Percentiles rank a stretch among this genome's conserved stretches.
Conservation (phyloP, 2,797 vertebrate species). For the Takifugu ocellatus region DNA sequence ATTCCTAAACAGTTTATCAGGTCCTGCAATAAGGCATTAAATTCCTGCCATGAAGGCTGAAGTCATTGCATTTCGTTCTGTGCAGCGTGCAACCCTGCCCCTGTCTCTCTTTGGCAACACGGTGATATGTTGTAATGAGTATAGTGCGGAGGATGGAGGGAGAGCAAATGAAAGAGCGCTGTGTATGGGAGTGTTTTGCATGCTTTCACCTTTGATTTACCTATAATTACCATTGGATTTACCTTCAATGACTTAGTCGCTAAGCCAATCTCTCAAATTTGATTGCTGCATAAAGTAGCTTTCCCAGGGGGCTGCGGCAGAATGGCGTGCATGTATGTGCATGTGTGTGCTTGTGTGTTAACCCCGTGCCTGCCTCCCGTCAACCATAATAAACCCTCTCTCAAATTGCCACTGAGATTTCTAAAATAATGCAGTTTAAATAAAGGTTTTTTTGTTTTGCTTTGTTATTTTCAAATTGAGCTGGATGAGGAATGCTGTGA, state of each 20-base stretch:
- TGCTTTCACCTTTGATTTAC: slow-evolving; percentile 73
- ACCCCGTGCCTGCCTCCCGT: slow-evolving; percentile 11
- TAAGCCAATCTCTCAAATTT: slow-evolving; percentile 70
- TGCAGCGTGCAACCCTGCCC: slow-evolving; percentile 15
- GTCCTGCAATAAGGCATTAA: slow-evolving; percentile 15
- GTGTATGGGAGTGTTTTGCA: slow-evolving; percentile 57
- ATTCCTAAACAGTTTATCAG: slow-evolving; percentile 12
- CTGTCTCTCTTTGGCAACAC: slow-evolving; percentile 32
- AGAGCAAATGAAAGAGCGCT: slow-evolving; percentile 23
- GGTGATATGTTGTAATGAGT: slow-evolving; percentile 53
- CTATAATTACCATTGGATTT: slow-evolving; percentile 71
- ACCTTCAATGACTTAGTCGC: slow-evolving; percentile 65
- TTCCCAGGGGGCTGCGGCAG: slow-evolving; percentile 24
- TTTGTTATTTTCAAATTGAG: too few relatives aligned
- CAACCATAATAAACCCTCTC: too few relatives aligned
- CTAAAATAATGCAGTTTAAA: too few relatives aligned
- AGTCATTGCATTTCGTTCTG: slow-evolving; percentile 34
- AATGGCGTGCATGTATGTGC: too few relatives aligned
- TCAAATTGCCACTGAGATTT: too few relatives aligned
- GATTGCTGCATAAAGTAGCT: slow-evolving; percentile 70
- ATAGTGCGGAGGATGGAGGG: slow-evolving; percentile 7
- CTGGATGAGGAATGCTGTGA: too few relatives aligned
- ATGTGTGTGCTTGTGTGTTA: not conserved
- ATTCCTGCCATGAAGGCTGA: slow-evolving; percentile 23
- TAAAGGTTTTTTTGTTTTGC: too few relatives aligned